Evolutionary conservation across 2,797 vertebrate genomes (phyloP).

Genomic region (Miopithecus talapoin): DNA sequence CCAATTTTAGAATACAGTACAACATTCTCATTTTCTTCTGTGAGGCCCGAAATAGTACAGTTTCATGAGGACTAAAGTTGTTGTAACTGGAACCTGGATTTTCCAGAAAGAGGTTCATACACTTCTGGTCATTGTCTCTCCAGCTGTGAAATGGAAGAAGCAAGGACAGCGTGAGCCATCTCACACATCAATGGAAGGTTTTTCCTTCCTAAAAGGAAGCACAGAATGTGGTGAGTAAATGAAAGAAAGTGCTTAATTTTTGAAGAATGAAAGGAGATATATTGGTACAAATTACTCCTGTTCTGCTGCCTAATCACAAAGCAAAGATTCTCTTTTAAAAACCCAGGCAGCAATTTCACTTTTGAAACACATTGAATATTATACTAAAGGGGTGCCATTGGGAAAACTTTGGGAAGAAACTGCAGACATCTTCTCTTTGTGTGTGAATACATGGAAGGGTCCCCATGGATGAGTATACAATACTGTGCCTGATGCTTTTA

Average conservation of each 20-base stretch:
- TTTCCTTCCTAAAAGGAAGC: background rate
- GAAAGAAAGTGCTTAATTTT: slow-evolving; percentile 14
- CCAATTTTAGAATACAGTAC: background rate
- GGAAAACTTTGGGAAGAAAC: slow-evolving; percentile 48
- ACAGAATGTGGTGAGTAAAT: slow-evolving; percentile 12
- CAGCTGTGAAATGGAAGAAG: background rate
- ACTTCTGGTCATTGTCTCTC: background rate
- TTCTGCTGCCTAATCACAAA: slow-evolving; percentile 54
- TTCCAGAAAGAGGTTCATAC: background rate
- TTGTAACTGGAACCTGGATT: background rate
- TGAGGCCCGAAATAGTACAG: background rate
- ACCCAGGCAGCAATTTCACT: slow-evolving; percentile 43
- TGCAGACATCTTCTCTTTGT: slow-evolving; percentile 49
- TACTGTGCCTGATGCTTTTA: slow-evolving; percentile 11
- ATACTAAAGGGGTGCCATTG: slow-evolving; percentile 18
- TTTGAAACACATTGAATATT: slow-evolving; percentile 52
- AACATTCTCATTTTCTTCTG: background rate
- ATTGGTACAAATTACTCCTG: slow-evolving; percentile 49
- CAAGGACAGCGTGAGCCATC: background rate
- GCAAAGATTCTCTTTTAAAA: slow-evolving; percentile 64
- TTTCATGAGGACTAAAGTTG: background rate
- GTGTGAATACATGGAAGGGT: background rate
- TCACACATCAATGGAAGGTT: background rate
- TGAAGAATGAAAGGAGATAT: slow-evolving; percentile 43
- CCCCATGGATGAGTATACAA: background rate